Evolutionary conservation across 1,140 invertebrate species (phyloP).

Genomic region (Tenebrio molitor): DNA sequence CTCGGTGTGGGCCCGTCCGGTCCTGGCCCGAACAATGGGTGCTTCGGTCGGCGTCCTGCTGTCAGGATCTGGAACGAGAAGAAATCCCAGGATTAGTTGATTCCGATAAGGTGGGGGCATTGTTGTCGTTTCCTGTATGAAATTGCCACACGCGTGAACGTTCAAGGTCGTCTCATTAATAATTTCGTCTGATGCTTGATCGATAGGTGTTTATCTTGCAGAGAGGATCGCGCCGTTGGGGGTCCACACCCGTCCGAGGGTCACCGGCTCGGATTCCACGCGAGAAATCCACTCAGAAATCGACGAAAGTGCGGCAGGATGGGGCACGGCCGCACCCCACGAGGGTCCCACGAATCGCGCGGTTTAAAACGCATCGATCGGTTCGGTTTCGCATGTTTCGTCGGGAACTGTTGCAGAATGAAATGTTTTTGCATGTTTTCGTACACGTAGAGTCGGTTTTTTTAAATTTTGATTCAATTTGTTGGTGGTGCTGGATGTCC

Average conservation of each 20-base stretch:
- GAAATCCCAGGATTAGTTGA: slow-evolving; percentile 13
- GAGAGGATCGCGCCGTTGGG: slow-evolving; percentile 17
- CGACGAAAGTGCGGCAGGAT: too few species aligned
- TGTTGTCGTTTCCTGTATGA: slow-evolving; percentile 31
- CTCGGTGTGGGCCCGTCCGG: slow-evolving; percentile 2
- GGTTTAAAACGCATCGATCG: too few species aligned
- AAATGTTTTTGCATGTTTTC: too few species aligned
- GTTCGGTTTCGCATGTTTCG: too few species aligned
- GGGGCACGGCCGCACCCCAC: too few species aligned
- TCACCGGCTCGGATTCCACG: slow-evolving; percentile 1
- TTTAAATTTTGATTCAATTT: too few species aligned
- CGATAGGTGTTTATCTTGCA: slow-evolving; percentile 25
- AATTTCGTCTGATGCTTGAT: slow-evolving; percentile 39
- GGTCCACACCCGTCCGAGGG: slow-evolving; percentile 17
- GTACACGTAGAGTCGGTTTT: too few species aligned
- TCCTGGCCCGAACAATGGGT: slow-evolving; percentile 11
- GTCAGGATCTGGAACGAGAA: not conserved
- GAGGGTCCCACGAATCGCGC: too few species aligned
- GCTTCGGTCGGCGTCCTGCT: slow-evolving; percentile 20
- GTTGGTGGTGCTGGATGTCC: too few species aligned
- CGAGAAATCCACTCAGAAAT: too few species aligned
- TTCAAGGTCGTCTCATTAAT: slow-evolving; percentile 31
- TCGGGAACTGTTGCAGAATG: too few species aligned
- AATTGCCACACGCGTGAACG: not conserved
- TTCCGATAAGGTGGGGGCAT: slow-evolving; percentile 5